Base-by-base conservation (phyloP, 35 echinoderm and acorn worm genomes). In the Amphiura filiformis region DNA sequence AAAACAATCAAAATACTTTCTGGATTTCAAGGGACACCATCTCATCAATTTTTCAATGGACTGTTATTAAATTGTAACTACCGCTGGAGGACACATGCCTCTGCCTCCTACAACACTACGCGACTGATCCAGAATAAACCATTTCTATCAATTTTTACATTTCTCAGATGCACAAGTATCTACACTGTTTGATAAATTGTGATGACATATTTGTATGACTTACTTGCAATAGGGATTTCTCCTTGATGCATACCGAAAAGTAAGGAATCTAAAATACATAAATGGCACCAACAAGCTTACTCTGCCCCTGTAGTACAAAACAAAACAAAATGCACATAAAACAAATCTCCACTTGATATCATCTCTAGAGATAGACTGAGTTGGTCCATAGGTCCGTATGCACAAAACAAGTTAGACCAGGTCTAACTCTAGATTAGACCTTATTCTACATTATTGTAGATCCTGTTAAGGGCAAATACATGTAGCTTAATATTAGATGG, bases 151-250 rank as follows among this genome's bases (percentile, higher is more conserved):
- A 2, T 30, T 26, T 18, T 18, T 70, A 70, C 26, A n/a, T n/a
- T 30, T 23, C 61, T 70, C 61, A 70, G 2, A 70, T 11, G 7
- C 28, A 77, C 37, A 26, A 75, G 2, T 36, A 82, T 44, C 9
- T 81, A 31, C 56, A 18, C 32, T 34, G 0, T 7, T 80, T 32
- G 0, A 22, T 56, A 26, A 3, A 35, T 4, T 82, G 32, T 0
- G 33, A 0, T 28, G n/a, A n/a, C n/a, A n/a, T n/a, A 90, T 34
- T 84, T 36, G 13, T 39, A 31, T 9, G 38, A 77, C 87, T 86
- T 79, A 97, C 93, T 82, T 98, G 89, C 93, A 94, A 79, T 98
- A 98, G 13, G 96, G 96, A 80, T 98, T 94, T 57, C 96, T 87
- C 76, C 96, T 87, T 90, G 96, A 98, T 39, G 86, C 89, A 86